Evolutionary conservation across 1,140 invertebrate species (phyloP).

Genomic region (Drosophila sp.): DNA sequence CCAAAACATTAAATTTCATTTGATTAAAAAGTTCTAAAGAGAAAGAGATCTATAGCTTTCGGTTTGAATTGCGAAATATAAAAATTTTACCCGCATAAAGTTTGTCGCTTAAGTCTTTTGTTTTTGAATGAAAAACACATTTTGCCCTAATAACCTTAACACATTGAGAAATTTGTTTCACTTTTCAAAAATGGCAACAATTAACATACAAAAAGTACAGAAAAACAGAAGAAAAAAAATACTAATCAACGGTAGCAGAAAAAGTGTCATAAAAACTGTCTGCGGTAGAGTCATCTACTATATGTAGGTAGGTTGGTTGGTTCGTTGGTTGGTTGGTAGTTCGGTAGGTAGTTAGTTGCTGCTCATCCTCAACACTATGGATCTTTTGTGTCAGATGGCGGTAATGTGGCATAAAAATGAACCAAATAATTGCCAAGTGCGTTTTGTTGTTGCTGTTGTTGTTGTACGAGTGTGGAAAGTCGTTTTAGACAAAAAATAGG

Average conservation of each 20-base stretch:
- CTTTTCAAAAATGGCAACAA: conserved; percentile 71
- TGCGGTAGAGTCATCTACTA: conserved; percentile 25
- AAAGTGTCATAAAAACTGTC: conserved; percentile 70
- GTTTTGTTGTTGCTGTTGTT: conserved; percentile 28
- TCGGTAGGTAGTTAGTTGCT: conserved; percentile 13
- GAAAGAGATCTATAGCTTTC: background rate
- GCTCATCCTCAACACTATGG: conserved; percentile 44
- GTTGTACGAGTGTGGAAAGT: conserved; percentile 61
- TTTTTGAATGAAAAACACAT: conserved; percentile 35
- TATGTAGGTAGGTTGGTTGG: conserved; percentile 16
- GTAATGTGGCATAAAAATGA: conserved; percentile 79
- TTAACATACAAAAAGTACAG: conserved; percentile 47
- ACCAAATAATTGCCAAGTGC: conserved; percentile 79
- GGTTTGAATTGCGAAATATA: too few species aligned
- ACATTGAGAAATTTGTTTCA: conserved; percentile 78
- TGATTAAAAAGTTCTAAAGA: conserved; percentile 1
- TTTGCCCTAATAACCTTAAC: conserved; percentile 67
- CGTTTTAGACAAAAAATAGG: conserved; percentile 25
- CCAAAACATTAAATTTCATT: too few species aligned
- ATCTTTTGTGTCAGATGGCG: conserved; percentile 55
- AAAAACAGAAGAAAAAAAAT: conserved; percentile 16
- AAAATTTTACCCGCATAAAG: conserved; percentile 22
- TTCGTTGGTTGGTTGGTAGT: conserved; percentile 10
- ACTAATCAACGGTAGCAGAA: conserved; percentile 17
- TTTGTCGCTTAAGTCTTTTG: conserved; percentile 73